phyloP scores from a whole-genome alignment of 2,113 vertebrate species.

The Varanus salvator region DNA sequence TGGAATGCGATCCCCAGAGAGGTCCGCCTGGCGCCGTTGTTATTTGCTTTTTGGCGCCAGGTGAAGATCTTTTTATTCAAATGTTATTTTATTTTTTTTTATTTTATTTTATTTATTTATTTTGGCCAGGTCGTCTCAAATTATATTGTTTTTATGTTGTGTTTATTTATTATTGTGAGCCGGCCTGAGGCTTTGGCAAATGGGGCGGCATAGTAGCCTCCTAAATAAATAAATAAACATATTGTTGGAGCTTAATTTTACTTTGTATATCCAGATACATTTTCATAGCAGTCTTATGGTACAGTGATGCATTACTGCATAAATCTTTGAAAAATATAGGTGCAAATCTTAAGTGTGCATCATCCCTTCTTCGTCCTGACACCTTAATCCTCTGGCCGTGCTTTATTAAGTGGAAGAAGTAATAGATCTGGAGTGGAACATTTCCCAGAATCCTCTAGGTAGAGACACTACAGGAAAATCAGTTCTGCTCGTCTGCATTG shows the following conservation, averaged over 20 bases:
- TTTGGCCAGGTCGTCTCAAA: too few relatives aligned
- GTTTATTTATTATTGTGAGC: too few relatives aligned
- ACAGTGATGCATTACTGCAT: not conserved
- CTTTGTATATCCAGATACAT: not conserved
- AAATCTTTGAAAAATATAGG: not conserved
- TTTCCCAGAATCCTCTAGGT: not conserved
- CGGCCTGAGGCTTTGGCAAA: too few relatives aligned
- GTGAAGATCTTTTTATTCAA: too few relatives aligned
- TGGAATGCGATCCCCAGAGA: too few relatives aligned
- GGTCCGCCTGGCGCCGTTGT: too few relatives aligned
- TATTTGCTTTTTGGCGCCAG: too few relatives aligned
- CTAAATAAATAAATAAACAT: too few relatives aligned
- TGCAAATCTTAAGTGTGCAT: not conserved
- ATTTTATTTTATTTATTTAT: too few relatives aligned
- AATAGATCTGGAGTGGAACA: not conserved
- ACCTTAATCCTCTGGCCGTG: not conserved
- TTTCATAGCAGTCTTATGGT: not conserved
- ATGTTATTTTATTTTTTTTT: too few relatives aligned
- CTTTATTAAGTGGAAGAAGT: conserved; percentile 26
- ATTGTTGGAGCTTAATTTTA: conserved; percentile 3
- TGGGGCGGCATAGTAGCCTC: too few relatives aligned
- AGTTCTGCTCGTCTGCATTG: not conserved
- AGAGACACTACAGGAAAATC: not conserved
- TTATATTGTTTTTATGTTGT: too few relatives aligned
- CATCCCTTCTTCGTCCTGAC: not conserved